These are phyloP conservation scores for Mus minutoides DNA, from an alignment of 2,797 vertebrate species.

Conservation along the genomic window DNA sequence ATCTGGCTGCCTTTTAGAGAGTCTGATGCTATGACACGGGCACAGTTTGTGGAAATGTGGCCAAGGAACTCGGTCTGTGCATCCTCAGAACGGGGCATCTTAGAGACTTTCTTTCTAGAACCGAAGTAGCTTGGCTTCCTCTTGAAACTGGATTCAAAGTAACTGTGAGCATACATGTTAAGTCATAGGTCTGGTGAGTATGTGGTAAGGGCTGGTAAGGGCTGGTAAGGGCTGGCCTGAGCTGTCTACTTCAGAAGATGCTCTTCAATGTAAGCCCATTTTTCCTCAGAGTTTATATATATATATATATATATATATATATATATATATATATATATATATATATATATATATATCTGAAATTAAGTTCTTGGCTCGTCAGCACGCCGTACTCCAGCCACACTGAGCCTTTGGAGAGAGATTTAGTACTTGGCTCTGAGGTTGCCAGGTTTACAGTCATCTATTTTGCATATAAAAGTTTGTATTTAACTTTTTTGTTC, in stretches of 20 bases:
- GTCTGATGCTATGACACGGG: neutral
- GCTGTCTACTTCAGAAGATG: slow-evolving; percentile 70
- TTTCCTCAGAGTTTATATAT: slow-evolving; percentile 80
- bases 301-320: too few species aligned
- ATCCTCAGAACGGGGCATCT: neutral
- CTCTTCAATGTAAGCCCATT: slow-evolving; percentile 81
- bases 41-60: neutral
- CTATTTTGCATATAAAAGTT: slow-evolving; percentile 78
- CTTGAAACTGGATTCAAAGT: slow-evolving; percentile 81
- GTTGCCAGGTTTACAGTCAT: slow-evolving; percentile 72
- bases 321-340: slow-evolving; percentile 4
- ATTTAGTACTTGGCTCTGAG: slow-evolving; percentile 71
- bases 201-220: too few species aligned
- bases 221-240: slow-evolving; percentile 70
- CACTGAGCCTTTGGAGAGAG: slow-evolving; percentile 60
- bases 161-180: slow-evolving; percentile 64
- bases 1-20: slow-evolving; percentile 10
- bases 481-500: slow-evolving; percentile 79
- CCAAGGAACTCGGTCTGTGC: neutral
- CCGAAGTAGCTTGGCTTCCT: slow-evolving; percentile 57
- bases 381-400: slow-evolving; percentile 58
- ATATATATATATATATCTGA: slow-evolving; percentile 80
- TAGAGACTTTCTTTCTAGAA: slow-evolving; percentile 69
- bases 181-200: slow-evolving; percentile 41
- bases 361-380: slow-evolving; percentile 80